These are phyloP conservation scores for Gavia stellata DNA, from an alignment of 2,113 vertebrate species.

Conservation along the genomic window DNA sequence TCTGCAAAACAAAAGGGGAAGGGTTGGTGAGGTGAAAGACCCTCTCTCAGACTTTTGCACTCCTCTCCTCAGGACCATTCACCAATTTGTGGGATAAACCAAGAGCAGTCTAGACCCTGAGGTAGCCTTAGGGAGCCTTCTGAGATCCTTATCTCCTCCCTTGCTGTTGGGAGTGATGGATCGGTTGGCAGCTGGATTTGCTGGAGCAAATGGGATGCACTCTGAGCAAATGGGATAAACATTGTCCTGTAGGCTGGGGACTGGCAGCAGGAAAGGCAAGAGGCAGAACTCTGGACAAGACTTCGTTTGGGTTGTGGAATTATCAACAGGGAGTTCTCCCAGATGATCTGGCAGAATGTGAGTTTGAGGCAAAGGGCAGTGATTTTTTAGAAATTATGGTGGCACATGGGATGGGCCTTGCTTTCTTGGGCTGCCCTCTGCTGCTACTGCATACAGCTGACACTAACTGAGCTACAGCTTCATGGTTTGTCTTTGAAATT, in stretches of 20 bases:
- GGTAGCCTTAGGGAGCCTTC: background rate
- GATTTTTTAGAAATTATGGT: background rate
- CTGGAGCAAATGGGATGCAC: background rate
- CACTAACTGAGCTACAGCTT: background rate
- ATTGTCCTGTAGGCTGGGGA: background rate
- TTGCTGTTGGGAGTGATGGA: background rate
- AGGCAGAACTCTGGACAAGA: background rate
- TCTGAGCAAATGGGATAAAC: background rate
- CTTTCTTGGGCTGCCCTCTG: background rate
- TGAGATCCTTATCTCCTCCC: background rate
- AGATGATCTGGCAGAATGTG: background rate
- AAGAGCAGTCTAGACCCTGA: background rate
- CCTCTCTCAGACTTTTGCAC: background rate
- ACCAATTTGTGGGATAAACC: background rate
- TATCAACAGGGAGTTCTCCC: background rate
- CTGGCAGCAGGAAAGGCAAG: background rate
- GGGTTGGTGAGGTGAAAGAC: background rate
- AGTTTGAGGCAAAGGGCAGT: background rate
- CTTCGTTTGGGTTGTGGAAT: background rate
- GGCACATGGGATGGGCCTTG: background rate
- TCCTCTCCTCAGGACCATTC: background rate
- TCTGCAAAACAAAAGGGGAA: background rate
- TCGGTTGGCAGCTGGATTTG: background rate
- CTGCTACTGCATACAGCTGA: background rate
- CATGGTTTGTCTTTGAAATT: constrained; percentile 25